Conservation (phyloP, 92 coral and sea anemone genomes). For the Porites evermanni region DNA sequence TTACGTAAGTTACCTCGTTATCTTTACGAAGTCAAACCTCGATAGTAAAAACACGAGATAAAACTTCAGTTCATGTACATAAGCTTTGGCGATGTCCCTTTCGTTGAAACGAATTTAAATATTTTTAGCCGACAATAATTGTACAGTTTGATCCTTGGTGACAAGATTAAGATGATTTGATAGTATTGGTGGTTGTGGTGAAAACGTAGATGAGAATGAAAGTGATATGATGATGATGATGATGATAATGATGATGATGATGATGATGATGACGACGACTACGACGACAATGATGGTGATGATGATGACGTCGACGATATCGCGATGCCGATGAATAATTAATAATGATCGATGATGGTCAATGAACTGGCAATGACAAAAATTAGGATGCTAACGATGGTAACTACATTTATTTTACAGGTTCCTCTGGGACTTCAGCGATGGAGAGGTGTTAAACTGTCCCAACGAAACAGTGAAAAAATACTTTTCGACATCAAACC, state of each 20-base stretch:
- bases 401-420: not conserved
- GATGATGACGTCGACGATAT: no score
- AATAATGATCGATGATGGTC: not conserved
- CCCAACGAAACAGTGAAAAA: constrained; percentile 34
- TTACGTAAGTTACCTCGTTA: constrained; percentile 27
- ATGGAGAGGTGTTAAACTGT: constrained; percentile 28
- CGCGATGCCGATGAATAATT: not conserved
- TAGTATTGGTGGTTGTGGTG: not conserved
- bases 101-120: no score
- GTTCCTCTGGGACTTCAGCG: constrained; percentile 25
- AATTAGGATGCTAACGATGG: not conserved
- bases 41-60: no score
- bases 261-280: no score
- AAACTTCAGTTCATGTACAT: no score
- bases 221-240: no score
- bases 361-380: not conserved
- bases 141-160: no score
- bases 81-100: no score
- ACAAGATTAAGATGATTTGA: not conserved
- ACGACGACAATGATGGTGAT: no score
- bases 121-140: no score
- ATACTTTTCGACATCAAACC: constrained; percentile 6
- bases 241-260: no score
- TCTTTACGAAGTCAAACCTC: no score
- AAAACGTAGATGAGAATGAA: not conserved